Evolutionary conservation across 2,113 vertebrate species (phyloP).

Genomic region (Caranx ignobilis): DNA sequence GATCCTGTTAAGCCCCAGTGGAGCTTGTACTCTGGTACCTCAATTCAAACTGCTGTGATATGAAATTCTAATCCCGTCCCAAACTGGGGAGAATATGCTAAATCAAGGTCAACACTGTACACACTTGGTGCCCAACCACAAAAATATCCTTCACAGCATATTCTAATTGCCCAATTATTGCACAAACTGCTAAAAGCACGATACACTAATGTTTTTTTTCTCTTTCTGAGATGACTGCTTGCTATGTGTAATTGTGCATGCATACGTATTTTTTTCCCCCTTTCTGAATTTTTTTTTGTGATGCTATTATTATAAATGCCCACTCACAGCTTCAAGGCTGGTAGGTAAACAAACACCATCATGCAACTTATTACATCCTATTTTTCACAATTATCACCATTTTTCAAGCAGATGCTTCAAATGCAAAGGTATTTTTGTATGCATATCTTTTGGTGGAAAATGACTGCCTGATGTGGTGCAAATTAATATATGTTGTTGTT

Average conservation of each 20-base stretch:
- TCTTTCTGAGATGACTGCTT: constrained; percentile 36
- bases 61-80: constrained; percentile 54
- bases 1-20: constrained; percentile 60
- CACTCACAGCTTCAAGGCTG: constrained; percentile 39
- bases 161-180: constrained; percentile 68
- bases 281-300: not conserved
- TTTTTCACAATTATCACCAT: constrained; percentile 19
- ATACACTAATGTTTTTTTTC: constrained; percentile 41
- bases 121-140: constrained; percentile 16
- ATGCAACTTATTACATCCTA: constrained; percentile 21
- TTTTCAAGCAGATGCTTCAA: constrained; percentile 22
- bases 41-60: constrained; percentile 64
- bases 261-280: constrained; percentile 25
- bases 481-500: not conserved
- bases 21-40: constrained; percentile 43
- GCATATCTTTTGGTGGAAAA: not conserved
- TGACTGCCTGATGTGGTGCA: not conserved
- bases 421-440: not conserved
- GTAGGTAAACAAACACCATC: constrained; percentile 41
- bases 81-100: constrained; percentile 37
- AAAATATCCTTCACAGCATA: constrained; percentile 47
- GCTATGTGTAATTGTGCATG: constrained; percentile 35
- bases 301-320: constrained; percentile 36
- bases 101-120: constrained; percentile 48
- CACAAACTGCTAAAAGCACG: constrained; percentile 59